Evolutionary conservation across 2,797 vertebrate species (phyloP), one percentile per base, ranked within the genome.

Genomic region (Balearica regulorum): DNA sequence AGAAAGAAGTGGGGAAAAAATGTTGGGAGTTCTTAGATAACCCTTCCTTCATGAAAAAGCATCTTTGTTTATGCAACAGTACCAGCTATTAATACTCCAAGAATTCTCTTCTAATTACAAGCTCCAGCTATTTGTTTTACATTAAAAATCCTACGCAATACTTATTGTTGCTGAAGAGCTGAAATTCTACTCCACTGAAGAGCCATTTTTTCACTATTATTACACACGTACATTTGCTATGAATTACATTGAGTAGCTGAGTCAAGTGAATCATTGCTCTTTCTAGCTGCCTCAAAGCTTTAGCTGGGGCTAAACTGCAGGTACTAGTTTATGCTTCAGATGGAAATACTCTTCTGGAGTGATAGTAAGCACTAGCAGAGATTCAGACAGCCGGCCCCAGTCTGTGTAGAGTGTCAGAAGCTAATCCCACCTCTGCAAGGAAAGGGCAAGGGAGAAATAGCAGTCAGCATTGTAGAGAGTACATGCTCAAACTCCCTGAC

Each of bases 141-240:
- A 39, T 9, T 26, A 16, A n/a, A 72, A 92, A 46, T 8, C 7
- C 37, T 28, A 13, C 6, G 21, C 0, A 0, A 46, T 9, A 33
- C 25, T 61, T 68, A 43, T 6, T 51, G 62, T 15, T 85, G 57
- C n/a, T 69, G n/a, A 85, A 78, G 37, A 83, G 12, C 35, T 65
- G 57, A 94, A 89, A 89, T 76, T 62, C 48, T 43, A 44, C 48
- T 83, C 39, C 69, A 83, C 33, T 25, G 41, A 57, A 90, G 88
- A 86, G 26, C 28, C 71, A n/a, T 48, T 49, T 39, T 75, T 70
- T 78, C 43, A 31, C 68, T 64, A 64, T 64, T 66, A 29, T n/a
- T 35, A 44, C 44, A 84, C 60, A 90, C 11, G 93, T n/a, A 57
- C 18, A 39, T 25, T 24, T 4, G 22, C 82, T 48, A 41, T 10